Conservation (phyloP, 2,888 invertebrate species). For the Seladonia tumulorum region DNA sequence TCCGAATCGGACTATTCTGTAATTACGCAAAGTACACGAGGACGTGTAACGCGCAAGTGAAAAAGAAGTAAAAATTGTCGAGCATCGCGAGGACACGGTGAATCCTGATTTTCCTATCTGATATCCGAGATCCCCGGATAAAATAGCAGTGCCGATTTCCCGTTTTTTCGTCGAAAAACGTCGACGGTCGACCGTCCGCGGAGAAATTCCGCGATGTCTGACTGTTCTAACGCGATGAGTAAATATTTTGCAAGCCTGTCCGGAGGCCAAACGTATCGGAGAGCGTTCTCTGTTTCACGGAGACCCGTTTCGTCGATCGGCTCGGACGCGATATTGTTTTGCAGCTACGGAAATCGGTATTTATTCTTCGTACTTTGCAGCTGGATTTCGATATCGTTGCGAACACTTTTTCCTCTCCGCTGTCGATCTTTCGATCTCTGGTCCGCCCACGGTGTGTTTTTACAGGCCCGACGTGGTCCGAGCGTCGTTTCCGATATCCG, state of each 20-base stretch:
- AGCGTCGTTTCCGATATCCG: slow-evolving; percentile 4
- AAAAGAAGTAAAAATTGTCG: neutral
- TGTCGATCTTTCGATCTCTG: neutral
- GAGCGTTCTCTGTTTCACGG: slow-evolving; percentile 18
- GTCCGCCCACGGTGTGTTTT: slow-evolving; percentile 14
- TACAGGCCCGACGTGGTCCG: neutral
- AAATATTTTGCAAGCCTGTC: slow-evolving; percentile 37
- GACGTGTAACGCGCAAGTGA: neutral
- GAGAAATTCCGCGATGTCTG: neutral
- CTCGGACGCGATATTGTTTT: slow-evolving; percentile 22
- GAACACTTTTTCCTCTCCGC: neutral
- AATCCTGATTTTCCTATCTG: neutral
- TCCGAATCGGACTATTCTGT: neutral
- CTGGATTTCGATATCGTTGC: slow-evolving; percentile 19
- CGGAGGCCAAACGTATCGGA: slow-evolving; percentile 25
- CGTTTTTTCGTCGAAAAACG: slow-evolving; percentile 1
- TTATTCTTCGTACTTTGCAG: neutral
- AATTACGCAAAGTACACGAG: neutral
- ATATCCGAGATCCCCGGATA: neutral
- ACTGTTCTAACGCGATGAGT: slow-evolving; percentile 3
- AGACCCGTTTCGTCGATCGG: slow-evolving; percentile 12
- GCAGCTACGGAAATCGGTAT: slow-evolving; percentile 10
- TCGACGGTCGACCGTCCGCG: neutral
- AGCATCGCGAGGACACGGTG: neutral
- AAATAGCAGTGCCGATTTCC: neutral